Evolutionary conservation across 2,113 vertebrate species (phyloP).

Genomic region (Erpornis zantholeuca): DNA sequence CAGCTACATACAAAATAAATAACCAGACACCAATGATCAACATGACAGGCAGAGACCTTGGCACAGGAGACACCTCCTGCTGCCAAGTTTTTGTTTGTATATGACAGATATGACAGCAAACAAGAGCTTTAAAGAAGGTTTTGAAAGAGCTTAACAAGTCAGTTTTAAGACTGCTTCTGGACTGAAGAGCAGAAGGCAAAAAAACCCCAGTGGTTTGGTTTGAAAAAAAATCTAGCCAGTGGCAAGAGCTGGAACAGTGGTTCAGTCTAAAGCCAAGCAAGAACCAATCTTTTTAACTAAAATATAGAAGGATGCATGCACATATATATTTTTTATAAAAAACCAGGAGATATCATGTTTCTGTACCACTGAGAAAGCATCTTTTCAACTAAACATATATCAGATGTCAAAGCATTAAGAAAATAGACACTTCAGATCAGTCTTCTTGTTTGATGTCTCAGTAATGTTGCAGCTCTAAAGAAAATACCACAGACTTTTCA

Average conservation of each 20-base stretch:
- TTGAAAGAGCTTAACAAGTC: conserved; percentile 1
- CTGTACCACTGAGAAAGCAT: not conserved
- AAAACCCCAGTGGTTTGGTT: not conserved
- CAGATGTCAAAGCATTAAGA: not conserved
- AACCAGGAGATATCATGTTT: not conserved
- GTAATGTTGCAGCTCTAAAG: not conserved
- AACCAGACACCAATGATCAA: not conserved
- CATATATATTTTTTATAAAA: not conserved
- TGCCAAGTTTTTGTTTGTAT: conserved; percentile 34
- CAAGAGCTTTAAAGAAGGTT: not conserved
- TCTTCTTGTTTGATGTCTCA: not conserved
- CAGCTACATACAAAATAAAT: conserved; percentile 18
- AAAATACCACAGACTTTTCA: not conserved
- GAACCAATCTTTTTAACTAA: not conserved
- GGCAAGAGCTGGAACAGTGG: fast-evolving
- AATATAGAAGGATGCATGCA: not conserved
- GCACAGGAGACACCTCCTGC: not conserved
- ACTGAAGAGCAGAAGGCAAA: not conserved
- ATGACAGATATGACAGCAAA: conserved; percentile 35
- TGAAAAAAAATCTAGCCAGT: not conserved
- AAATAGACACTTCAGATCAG: not conserved
- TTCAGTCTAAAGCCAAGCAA: not conserved
- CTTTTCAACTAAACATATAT: not conserved
- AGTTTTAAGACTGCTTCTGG: not conserved
- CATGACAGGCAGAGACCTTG: conserved; percentile 5